Percentiles rank a stretch among this genome's conserved stretches.
Conservation (phyloP, 2,888 invertebrate species). For the Flexamia atlantica region DNA sequence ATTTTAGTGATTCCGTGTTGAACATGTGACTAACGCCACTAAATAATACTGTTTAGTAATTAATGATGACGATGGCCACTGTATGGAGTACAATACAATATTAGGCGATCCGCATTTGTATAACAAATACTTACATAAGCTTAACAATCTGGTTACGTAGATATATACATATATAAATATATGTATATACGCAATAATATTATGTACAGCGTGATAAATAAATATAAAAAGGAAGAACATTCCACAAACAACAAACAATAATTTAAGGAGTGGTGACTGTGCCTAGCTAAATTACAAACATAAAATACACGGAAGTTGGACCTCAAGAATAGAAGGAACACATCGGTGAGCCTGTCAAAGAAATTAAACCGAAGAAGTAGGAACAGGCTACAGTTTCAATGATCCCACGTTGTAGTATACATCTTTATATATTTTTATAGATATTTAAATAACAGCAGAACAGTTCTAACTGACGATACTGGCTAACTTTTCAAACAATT, state of each 20-base stretch:
- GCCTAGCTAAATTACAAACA: slow-evolving; percentile 36
- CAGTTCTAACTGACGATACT: slow-evolving; percentile 48
- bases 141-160: slow-evolving; percentile 56
- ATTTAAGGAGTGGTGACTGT: slow-evolving; percentile 21
- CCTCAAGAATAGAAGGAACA: slow-evolving; percentile 57
- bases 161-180: slow-evolving; percentile 59
- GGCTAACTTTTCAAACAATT: slow-evolving; percentile 51
- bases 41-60: slow-evolving; percentile 51
- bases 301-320: slow-evolving; percentile 45
- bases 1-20: slow-evolving; percentile 56
- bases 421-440: slow-evolving; percentile 57
- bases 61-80: slow-evolving; percentile 58
- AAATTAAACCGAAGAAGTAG: slow-evolving; percentile 12
- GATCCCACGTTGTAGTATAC: slow-evolving; percentile 60
- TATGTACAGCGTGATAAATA: slow-evolving; percentile 47
- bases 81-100: slow-evolving; percentile 61
- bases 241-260: slow-evolving; percentile 51
- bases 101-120: slow-evolving; percentile 62
- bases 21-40: slow-evolving; percentile 59
- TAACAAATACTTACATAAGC: slow-evolving; percentile 62
- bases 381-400: slow-evolving; percentile 56
- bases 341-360: slow-evolving; percentile 52
- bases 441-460: slow-evolving; percentile 60
- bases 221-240: slow-evolving; percentile 60
- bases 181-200: slow-evolving; percentile 58